These are phyloP conservation scores for Opisthocomus hoazin DNA, from an alignment of 2,113 vertebrate genomes.

Conservation along the genomic window DNA sequence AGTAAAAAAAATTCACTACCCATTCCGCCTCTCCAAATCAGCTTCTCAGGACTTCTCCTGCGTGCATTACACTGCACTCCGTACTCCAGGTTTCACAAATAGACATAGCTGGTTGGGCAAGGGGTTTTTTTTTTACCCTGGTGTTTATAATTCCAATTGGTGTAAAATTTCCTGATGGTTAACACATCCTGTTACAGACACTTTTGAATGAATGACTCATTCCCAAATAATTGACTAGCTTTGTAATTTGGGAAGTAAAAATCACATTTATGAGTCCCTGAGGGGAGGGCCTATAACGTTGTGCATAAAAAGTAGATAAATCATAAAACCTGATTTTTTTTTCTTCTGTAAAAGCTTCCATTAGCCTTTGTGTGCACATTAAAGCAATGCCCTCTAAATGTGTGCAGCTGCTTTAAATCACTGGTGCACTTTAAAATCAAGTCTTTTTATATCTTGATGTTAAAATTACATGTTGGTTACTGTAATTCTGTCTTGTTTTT, in stretches of 20 bases:
- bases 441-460: conserved; percentile 69
- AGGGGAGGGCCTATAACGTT: conserved; percentile 68
- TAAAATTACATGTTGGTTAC: conserved; percentile 71
- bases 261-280: conserved; percentile 76
- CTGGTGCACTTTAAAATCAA: conserved; percentile 55
- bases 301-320: conserved; percentile 79
- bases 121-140: conserved; percentile 48
- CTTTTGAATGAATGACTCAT: conserved; percentile 78
- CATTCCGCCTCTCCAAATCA: neutral
- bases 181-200: conserved; percentile 75
- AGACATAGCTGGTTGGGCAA: conserved; percentile 44
- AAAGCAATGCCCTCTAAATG: conserved; percentile 58
- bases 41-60: neutral
- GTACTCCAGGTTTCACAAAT: conserved; percentile 22
- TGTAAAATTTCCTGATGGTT: conserved; percentile 81
- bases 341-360: conserved; percentile 73
- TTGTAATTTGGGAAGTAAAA: conserved; percentile 79
- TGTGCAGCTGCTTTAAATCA: conserved; percentile 66
- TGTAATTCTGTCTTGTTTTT: conserved; percentile 68
- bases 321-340: conserved; percentile 70
- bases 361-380: conserved; percentile 64
- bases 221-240: conserved; percentile 75
- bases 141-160: conserved; percentile 85
- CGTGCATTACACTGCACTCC: neutral
- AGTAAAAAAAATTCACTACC: neutral